Percentiles rank a stretch among this genome's conserved stretches.
These are phyloP conservation scores for Xiphorhynchus erythropygius DNA, from an alignment of 2,797 vertebrate species.

Conservation along the genomic window DNA sequence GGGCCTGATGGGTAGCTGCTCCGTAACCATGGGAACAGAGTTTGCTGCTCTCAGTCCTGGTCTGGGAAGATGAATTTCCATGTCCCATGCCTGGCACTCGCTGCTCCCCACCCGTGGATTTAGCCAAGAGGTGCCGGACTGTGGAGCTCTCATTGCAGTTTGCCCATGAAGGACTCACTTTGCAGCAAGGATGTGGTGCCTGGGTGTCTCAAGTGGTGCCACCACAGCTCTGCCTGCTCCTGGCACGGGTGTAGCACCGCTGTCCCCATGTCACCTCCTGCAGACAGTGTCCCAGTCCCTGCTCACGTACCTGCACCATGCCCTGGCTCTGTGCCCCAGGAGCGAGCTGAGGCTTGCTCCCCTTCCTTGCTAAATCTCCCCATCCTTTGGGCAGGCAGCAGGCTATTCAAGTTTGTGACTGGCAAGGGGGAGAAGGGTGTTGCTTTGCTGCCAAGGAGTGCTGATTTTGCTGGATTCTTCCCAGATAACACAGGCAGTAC, in stretches of 20 bases:
- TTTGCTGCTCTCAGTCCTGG: conserved; percentile 21
- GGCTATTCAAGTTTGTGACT: not conserved
- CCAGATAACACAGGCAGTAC: not conserved
- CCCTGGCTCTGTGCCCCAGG: not conserved
- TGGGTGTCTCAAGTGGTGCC: not conserved
- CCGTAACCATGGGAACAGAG: conserved; percentile 56
- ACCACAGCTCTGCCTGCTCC: not conserved
- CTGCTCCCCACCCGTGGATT: not conserved
- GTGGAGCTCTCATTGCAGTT: not conserved
- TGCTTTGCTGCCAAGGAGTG: not conserved
- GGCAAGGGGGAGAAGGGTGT: not conserved
- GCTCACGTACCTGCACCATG: rapidly evolving
- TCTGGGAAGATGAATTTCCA: conserved; percentile 31
- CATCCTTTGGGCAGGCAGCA: not conserved
- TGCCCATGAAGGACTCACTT: not conserved
- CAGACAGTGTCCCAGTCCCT: not conserved
- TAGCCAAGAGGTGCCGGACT: not conserved
- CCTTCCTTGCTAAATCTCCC: not conserved
- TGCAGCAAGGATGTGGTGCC: not conserved
- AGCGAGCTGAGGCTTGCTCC: not conserved
- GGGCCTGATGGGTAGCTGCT: conserved; percentile 54
- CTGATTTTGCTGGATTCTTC: not conserved
- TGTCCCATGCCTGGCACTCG: not conserved
- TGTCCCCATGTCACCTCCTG: not conserved
- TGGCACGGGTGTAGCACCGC: not conserved